A percentile compares a stretch with the other conserved stretches of the same genome.
These are phyloP conservation scores for Synanthedon andrenaeformis DNA, from an alignment of 2,888 invertebrate genomes.

Conservation along the genomic window DNA sequence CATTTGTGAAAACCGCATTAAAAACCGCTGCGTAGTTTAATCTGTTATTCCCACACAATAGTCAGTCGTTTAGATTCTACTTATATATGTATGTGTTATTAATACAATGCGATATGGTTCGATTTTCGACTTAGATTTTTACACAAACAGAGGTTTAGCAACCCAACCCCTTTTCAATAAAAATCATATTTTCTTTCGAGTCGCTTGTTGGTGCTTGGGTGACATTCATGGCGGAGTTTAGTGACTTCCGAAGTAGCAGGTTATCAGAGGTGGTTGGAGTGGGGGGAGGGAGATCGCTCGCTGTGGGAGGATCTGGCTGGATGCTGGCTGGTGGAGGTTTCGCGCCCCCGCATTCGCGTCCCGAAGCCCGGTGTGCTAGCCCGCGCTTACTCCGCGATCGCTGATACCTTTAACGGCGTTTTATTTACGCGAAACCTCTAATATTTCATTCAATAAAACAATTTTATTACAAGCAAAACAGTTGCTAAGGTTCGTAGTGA, in stretches of 20 bases:
- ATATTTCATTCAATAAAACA: conserved; percentile 37
- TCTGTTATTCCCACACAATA: no score
- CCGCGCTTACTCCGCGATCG: conserved; percentile 20
- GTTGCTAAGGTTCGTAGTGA: conserved; percentile 56
- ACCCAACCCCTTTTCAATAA: conserved; percentile 57
- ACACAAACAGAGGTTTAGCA: conserved; percentile 38
- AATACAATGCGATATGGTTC: no score
- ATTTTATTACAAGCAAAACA: conserved; percentile 16
- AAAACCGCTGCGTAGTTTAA: no score
- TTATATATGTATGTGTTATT: no score
- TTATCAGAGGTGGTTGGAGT: conserved; percentile 51
- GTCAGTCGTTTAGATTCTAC: no score
- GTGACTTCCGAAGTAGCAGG: conserved; percentile 70
- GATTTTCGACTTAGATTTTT: conserved; percentile 33
- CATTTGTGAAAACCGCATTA: no score
- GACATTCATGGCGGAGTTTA: conserved; percentile 64
- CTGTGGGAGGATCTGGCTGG: conserved; percentile 23
- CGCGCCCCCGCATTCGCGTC: conserved; percentile 51
- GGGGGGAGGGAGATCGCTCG: conserved; percentile 12
- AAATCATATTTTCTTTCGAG: conserved; percentile 61
- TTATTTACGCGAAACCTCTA: conserved; percentile 30
- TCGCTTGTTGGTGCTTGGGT: conserved; percentile 48
- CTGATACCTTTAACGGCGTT: conserved; percentile 21
- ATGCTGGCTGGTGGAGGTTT: conserved; percentile 37
- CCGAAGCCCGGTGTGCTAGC: conserved; percentile 47